phyloP scores from a whole-genome alignment of 2,888 invertebrate genomes.

The Sphaeridia pumilis region DNA sequence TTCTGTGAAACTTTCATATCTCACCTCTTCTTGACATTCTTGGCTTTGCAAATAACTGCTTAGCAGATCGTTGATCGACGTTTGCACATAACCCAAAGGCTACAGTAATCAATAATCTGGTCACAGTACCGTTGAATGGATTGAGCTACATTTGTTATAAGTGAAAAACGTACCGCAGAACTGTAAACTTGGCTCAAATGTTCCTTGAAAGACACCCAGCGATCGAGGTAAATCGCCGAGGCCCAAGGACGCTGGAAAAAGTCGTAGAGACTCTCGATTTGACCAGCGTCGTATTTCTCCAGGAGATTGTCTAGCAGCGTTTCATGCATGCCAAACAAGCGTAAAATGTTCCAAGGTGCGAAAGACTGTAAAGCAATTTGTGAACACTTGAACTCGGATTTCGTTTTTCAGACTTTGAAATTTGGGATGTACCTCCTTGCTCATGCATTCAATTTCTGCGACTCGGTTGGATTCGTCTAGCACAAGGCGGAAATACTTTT shows the following conservation, averaged over 20 bases:
- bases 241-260: constrained; percentile 58
- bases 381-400: neutral
- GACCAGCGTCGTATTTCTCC: constrained; percentile 48
- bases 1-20: no score
- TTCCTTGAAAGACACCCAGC: constrained; percentile 42
- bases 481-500: constrained; percentile 26
- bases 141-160: no score
- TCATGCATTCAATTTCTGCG: constrained; percentile 43
- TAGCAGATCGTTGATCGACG: no score
- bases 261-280: constrained; percentile 54
- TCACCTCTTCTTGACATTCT: no score
- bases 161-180: constrained; percentile 7
- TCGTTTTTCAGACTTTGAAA: no score
- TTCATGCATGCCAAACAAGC: constrained; percentile 62
- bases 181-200: constrained; percentile 3
- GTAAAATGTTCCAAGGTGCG: constrained; percentile 47
- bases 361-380: constrained; percentile 42
- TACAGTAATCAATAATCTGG: no score
- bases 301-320: constrained; percentile 55
- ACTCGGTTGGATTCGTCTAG: constrained; percentile 20
- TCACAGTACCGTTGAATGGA: no score
- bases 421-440: constrained; percentile 21
- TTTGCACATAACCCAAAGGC: no score
- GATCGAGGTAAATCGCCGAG: constrained; percentile 51
- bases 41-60: no score